Evolutionary conservation across 2,113 vertebrate genomes (phyloP).

Genomic region (Amazona vittata): DNA sequence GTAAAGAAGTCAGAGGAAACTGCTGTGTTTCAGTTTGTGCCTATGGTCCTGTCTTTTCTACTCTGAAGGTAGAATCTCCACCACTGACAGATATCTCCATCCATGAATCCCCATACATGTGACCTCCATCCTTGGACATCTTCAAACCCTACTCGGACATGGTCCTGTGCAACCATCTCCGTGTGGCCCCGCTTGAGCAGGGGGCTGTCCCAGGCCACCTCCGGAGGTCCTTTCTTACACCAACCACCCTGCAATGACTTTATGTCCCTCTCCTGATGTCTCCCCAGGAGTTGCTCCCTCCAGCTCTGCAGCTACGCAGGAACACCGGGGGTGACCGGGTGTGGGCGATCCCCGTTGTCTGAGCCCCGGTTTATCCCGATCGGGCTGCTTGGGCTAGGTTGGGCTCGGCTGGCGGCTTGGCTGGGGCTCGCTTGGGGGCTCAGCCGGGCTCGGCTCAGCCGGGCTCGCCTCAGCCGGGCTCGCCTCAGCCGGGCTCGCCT

Average conservation of each 20-base stretch:
- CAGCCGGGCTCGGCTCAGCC: background rate
- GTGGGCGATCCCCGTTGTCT: accelerated
- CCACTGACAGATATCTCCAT: background rate
- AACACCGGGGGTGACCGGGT: accelerated
- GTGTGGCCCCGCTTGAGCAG: too few species aligned
- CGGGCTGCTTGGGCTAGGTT: too few species aligned
- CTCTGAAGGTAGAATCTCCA: accelerated
- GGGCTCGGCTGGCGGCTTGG: too few species aligned
- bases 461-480: background rate
- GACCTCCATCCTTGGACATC: background rate
- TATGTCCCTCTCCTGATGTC: background rate
- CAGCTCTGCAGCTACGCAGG: background rate
- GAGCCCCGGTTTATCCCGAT: background rate
- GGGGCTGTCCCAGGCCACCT: background rate
- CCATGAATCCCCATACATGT: background rate
- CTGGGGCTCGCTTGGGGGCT: background rate
- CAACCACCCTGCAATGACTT: background rate
- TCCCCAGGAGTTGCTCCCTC: accelerated
- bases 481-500: too few species aligned
- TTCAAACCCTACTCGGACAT: background rate
- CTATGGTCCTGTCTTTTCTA: background rate
- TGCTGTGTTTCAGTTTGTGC: background rate
- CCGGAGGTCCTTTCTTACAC: accelerated
- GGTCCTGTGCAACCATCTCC: too few species aligned
- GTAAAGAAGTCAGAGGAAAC: background rate